phyloP scores from a whole-genome alignment of 2,797 vertebrate species.

The Aulostomus chinensis region DNA sequence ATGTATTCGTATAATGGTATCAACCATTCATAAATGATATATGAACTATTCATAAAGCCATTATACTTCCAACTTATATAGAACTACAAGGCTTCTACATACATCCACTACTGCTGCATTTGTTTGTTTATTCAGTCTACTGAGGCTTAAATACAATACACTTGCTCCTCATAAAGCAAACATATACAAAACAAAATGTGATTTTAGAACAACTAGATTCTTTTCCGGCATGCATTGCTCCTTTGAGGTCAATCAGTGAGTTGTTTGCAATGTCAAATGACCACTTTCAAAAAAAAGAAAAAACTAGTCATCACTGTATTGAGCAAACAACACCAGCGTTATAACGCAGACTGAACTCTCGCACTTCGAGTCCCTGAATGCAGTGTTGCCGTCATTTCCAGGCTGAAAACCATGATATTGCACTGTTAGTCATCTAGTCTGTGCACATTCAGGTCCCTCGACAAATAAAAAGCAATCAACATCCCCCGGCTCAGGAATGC shows the following conservation, averaged over 20 bases:
- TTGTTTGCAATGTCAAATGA: constrained; percentile 11
- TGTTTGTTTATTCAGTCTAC: not conserved
- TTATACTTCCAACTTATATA: too few relatives aligned
- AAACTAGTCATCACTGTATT: constrained; percentile 4
- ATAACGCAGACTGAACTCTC: constrained; percentile 12
- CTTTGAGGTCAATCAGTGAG: constrained; percentile 15
- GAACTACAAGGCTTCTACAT: too few relatives aligned
- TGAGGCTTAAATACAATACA: not conserved
- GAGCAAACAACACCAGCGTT: constrained; percentile 11
- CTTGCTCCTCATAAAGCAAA: not conserved
- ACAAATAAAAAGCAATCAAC: constrained; percentile 64
- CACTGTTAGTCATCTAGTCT: constrained; percentile 47
- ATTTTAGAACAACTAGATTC: not conserved
- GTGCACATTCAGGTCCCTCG: constrained; percentile 34
- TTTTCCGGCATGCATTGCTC: not conserved
- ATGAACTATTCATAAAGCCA: too few relatives aligned
- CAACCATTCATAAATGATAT: constrained; percentile 10
- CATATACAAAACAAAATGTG: not conserved
- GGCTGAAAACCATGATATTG: constrained; percentile 42
- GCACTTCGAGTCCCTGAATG: constrained; percentile 16
- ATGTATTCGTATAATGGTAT: constrained; percentile 1
- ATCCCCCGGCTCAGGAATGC: constrained; percentile 29
- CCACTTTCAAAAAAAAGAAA: constrained; percentile 14
- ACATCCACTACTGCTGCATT: not conserved
- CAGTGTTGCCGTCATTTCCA: constrained; percentile 36